phyloP scores from a whole-genome alignment of 2,888 invertebrate species.

The Drosophila mercatorum region DNA sequence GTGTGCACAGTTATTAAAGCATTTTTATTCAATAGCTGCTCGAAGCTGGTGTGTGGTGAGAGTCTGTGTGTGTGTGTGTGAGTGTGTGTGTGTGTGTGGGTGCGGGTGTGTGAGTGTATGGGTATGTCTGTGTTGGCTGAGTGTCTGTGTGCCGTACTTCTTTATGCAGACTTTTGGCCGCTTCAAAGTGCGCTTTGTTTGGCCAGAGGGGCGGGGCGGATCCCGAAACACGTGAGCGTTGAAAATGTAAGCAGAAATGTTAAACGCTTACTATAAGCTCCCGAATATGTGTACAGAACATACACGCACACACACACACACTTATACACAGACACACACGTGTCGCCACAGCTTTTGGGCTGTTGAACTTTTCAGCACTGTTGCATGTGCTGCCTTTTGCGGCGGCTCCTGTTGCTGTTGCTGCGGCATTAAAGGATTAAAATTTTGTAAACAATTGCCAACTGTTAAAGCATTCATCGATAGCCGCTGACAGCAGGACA shows the following conservation, averaged over 20 bases:
- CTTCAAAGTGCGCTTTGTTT: slow-evolving; percentile 24
- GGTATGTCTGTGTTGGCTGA: slow-evolving; percentile 1
- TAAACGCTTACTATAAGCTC: slow-evolving; percentile 44
- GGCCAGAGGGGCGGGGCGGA: not conserved
- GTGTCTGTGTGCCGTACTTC: slow-evolving; percentile 5
- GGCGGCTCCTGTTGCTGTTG: slow-evolving; percentile 26
- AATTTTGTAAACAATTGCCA: slow-evolving; percentile 39
- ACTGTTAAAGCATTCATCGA: slow-evolving; percentile 28
- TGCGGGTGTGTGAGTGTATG: not conserved
- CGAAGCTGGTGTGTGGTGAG: not conserved
- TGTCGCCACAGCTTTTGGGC: slow-evolving; percentile 15
- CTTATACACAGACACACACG: slow-evolving; percentile 1
- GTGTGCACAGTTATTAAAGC: slow-evolving; percentile 13
- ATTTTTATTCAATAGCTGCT: slow-evolving; percentile 6
- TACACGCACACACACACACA: not conserved
- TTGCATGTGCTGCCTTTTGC: slow-evolving; percentile 15
- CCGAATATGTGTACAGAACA: slow-evolving; percentile 25
- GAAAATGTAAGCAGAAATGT: slow-evolving; percentile 37
- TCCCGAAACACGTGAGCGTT: slow-evolving; percentile 16
- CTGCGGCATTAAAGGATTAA: slow-evolving; percentile 45
- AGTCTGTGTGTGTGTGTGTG: not conserved
- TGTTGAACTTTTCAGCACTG: slow-evolving; percentile 14
- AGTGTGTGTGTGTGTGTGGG: not conserved
- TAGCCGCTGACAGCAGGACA: slow-evolving; percentile 8
- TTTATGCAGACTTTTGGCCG: slow-evolving; percentile 6